Evolutionary conservation across 2,113 vertebrate genomes (phyloP), one percentile per base, ranked within the genome.

Genomic region (Tyrannus savana): DNA sequence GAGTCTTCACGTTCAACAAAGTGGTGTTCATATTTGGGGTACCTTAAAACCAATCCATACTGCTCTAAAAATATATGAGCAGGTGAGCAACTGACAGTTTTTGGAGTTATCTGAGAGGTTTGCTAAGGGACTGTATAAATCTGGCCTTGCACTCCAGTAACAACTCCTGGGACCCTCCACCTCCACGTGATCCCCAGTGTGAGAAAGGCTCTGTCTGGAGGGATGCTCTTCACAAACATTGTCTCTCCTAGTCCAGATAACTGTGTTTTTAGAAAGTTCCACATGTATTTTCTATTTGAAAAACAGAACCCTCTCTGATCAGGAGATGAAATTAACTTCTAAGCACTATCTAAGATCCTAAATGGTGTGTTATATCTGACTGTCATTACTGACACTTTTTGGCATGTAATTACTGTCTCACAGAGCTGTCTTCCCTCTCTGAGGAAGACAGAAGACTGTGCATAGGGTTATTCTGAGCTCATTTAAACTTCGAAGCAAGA

Each of bases 121-220:
- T 24, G 3, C 0, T 49, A 66, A 72, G 46, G 22, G 19, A 46
- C 6, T 76, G 19, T 21, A 66, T 12, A 74, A 56, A 73, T 41
- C 39, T 73, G 46, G 6, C 15, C 0, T 0, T 81, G 46, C 3
- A 27, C 18, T 80, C 6, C 25, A 42, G 14, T 41, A 75, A 19
- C 23, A 10, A 21, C 5, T 80, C 8, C 46, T 73, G 42, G 19
- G 14, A 62, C 11, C 15, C 8, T 92, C 12, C 15, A 50, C 7
- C 8, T 73, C 4, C 10, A 5, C 0, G 0, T 39, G 11, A 19
- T 33, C 9, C 27, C 4, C 25, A 12, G 14, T 6, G 10, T 1
- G 1, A 22, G 16, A 63, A 76, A 53, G 12, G 10, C 16, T 64
- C 42, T 80, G 9, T 33, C 42, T 37, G 14, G 60, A 71, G 16